phyloP scores from a whole-genome alignment of 2,113 vertebrate genomes.

The Gobio gobio region DNA sequence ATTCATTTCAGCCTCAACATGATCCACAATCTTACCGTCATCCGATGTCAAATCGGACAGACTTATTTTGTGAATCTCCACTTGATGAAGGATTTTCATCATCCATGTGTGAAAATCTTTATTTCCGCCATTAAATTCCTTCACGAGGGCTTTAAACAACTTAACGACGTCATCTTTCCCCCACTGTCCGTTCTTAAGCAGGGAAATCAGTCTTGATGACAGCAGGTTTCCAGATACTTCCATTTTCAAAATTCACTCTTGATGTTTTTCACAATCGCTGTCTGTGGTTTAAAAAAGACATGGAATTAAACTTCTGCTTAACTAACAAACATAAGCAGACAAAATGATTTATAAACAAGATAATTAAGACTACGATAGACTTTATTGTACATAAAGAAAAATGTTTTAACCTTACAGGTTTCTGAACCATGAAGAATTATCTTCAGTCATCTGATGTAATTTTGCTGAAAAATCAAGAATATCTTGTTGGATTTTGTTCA shows the following conservation, averaged over 20 bases:
- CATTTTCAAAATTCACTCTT: neutral
- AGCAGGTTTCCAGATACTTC: neutral
- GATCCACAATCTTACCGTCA: neutral
- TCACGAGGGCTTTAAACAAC: conserved; percentile 58
- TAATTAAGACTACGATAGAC: too few relatives aligned
- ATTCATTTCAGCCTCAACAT: too few relatives aligned
- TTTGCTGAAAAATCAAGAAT: too few relatives aligned
- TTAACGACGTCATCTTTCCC: neutral
- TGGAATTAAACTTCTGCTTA: neutral
- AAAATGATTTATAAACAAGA: neutral
- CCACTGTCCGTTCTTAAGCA: conserved; percentile 47
- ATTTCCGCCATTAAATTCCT: conserved; percentile 41
- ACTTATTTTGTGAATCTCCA: conserved; percentile 21
- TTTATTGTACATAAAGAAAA: too few relatives aligned
- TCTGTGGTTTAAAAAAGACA: conserved; percentile 1
- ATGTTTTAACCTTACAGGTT: too few relatives aligned
- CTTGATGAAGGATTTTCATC: conserved; percentile 2
- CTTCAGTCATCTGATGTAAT: too few relatives aligned
- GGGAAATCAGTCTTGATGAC: conserved; percentile 3
- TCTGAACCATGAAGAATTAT: too few relatives aligned
- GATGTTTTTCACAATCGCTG: neutral
- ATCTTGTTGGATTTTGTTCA: too few relatives aligned
- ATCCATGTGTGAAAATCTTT: neutral
- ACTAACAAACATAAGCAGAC: neutral
- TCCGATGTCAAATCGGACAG: neutral